Conservation (phyloP, 1,140 invertebrate species). For the Papilio dardanus region DNA sequence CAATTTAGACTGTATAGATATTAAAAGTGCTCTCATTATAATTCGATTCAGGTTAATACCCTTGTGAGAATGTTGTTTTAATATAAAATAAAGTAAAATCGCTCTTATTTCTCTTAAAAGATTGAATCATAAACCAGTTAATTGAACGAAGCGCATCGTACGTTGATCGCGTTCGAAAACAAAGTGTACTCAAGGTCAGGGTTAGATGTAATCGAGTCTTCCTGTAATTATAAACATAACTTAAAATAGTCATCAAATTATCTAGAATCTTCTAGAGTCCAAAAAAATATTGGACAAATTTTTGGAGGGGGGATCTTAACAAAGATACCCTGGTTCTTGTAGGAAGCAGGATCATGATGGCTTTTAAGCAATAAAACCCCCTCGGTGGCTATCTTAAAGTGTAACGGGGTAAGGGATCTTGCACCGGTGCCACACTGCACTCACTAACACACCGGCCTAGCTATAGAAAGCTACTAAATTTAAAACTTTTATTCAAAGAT, state of each 20-base stretch:
- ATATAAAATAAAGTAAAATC: neutral
- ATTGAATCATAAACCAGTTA: constrained; percentile 27
- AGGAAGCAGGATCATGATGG: no score
- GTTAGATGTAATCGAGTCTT: neutral
- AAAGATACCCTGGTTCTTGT: no score
- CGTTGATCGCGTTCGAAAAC: constrained; percentile 4
- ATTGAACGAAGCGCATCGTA: constrained; percentile 19
- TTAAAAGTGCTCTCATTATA: neutral
- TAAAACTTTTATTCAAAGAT: no score
- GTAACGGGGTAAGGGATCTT: no score
- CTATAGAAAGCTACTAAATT: no score
- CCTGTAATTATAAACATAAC: neutral
- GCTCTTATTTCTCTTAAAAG: neutral
- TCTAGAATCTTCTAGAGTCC: neutral
- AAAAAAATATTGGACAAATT: no score
- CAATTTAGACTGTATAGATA: neutral
- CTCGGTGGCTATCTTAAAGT: no score
- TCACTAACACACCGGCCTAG: no score
- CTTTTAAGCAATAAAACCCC: no score
- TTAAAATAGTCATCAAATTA: neutral
- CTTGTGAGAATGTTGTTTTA: neutral
- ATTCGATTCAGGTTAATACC: neutral
- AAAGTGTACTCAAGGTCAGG: constrained; percentile 9
- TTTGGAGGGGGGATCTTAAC: no score
- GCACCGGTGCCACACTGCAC: no score